Evolutionary conservation across 1,140 invertebrate genomes (phyloP), one percentile per base, ranked within the genome.

Genomic region (Belonocnema kinseyi): DNA sequence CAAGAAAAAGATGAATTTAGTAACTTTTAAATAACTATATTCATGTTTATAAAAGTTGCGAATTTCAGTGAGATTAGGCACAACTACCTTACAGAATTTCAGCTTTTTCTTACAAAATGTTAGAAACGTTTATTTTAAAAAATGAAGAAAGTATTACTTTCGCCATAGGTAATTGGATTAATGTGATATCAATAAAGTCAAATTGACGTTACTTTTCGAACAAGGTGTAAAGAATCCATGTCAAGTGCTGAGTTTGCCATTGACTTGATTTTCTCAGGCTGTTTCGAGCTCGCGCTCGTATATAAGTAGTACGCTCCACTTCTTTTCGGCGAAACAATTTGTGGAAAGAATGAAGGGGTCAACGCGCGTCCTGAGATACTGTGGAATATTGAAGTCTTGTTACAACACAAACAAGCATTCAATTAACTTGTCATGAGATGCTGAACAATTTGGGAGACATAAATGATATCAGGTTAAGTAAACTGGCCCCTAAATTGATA

Each of bases 191-290:
- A 11, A 46, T 46, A 0, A 46, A 11, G 40, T 54, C n/a, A 54
- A 54, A 54, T 33, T 66, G 58, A 66, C 6, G n/a, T 33, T 21
- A 12, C 16, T 13, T 33, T 66, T 66, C n/a, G 13, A 66, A n/a
- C 7, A 26, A 16, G 61, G 26, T 33, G n/a, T 71, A 19, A 79
- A 72, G 73, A 78, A 85, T 83, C 82, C 52, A 52, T 84, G 82
- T 83, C 84, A 83, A 82, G 79, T 81, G 79, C 80, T 82, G 76
- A 77, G 77, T 81, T 85, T 70, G 76, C 76, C 76, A 84, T 83
- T 82, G 80, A 85, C 77, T 82, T 50, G 53, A 84, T 83, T 84
- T 78, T 77, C 72, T 66, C 72, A 70, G 61, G 71, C 75, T 78
- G 79, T 84, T 77, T 73, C 52, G 61, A 78, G 74, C 73, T 76